Percentiles rank a stretch among this genome's conserved stretches.
phyloP scores from a whole-genome alignment of 2,797 vertebrate genomes.

The Propithecus deckenii region DNA sequence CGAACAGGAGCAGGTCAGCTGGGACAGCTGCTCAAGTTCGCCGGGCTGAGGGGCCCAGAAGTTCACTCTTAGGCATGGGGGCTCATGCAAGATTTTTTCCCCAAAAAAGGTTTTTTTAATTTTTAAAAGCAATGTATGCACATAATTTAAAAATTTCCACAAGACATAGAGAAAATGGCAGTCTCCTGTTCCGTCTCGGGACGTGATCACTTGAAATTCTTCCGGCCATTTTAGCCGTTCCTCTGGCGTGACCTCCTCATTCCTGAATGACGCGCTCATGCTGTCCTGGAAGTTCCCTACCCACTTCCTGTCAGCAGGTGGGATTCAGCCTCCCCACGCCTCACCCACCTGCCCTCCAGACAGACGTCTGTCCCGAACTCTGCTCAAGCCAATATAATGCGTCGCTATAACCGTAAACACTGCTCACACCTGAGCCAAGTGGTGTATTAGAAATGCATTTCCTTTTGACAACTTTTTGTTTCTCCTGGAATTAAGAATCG shows the following conservation, averaged over 20 bases:
- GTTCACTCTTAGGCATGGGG: background rate
- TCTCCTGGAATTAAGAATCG: background rate
- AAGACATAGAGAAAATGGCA: background rate
- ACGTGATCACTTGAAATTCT: no score
- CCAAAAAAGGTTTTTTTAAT: background rate
- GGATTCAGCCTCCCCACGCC: no score
- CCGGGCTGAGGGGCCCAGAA: no score
- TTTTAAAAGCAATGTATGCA: background rate
- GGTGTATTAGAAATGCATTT: background rate
- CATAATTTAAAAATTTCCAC: background rate
- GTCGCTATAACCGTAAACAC: background rate
- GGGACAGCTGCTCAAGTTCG: no score
- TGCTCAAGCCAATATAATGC: background rate
- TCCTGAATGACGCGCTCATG: background rate
- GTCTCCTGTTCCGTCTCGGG: no score
- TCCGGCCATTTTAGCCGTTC: fast-evolving
- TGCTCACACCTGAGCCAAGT: background rate
- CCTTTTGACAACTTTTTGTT: background rate
- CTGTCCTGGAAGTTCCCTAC: no score
- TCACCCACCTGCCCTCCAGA: background rate
- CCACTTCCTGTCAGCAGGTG: background rate
- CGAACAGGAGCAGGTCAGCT: no score
- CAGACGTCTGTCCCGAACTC: background rate
- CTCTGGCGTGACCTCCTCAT: fast-evolving
- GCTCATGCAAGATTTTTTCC: background rate